Percentiles rank a stretch among this genome's conserved stretches.
Evolutionary conservation across 1,140 invertebrate species (phyloP).

Genomic region (Pteromalus puparum): DNA sequence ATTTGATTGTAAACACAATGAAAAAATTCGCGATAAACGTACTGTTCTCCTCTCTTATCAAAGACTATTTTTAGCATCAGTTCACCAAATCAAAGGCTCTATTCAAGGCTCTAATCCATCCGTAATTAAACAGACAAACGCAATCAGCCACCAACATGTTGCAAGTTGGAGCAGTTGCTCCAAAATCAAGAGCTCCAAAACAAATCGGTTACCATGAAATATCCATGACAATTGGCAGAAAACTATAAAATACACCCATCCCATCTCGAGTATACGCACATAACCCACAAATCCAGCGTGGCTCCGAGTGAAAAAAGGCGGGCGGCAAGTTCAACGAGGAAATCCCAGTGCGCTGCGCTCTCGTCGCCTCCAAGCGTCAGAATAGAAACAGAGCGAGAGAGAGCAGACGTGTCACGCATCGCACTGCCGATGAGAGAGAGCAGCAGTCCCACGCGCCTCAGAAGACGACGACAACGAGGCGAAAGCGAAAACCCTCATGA

Average conservation of each 20-base stretch:
- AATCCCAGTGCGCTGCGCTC: neutral
- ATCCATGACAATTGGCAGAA: neutral
- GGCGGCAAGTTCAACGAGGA: neutral
- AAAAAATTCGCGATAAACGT: too few species aligned
- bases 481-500: constrained; percentile 21
- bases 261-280: neutral
- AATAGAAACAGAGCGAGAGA: neutral
- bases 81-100: too few species aligned
- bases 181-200: too few species aligned
- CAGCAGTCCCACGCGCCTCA: neutral
- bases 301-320: neutral
- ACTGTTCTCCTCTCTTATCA: too few species aligned
- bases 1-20: too few species aligned
- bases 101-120: too few species aligned
- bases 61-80: too few species aligned
- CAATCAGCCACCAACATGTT: too few species aligned
- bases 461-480: neutral
- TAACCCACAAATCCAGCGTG: constrained; percentile 25
- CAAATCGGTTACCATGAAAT: neutral
- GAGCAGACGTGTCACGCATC: constrained; percentile 36
- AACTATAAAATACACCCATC: too few species aligned
- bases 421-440: neutral
- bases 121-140: too few species aligned
- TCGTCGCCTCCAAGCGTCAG: neutral
- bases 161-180: too few species aligned